Evolutionary conservation across 2,888 invertebrate genomes (phyloP).

Genomic region (Acrobasis consociella): DNA sequence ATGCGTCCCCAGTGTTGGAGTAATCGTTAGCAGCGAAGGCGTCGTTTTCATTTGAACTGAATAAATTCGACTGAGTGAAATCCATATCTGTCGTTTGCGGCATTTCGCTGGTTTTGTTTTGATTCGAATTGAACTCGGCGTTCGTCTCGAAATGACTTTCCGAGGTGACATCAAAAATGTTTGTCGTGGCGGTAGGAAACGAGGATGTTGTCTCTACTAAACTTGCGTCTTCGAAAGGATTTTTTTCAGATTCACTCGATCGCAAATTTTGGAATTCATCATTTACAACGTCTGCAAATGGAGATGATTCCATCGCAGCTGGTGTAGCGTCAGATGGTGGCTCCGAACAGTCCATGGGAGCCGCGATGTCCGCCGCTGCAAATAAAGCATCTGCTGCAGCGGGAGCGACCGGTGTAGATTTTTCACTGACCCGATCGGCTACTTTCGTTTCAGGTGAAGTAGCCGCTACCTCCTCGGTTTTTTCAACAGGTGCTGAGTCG

Average conservation of each 20-base stretch:
- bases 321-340: slow-evolving; percentile 41
- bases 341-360: slow-evolving; percentile 70
- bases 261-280: slow-evolving; percentile 40
- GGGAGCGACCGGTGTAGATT: not conserved
- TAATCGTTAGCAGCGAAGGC: slow-evolving; percentile 30
- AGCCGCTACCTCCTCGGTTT: not conserved
- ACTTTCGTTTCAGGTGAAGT: not conserved
- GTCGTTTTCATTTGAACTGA: slow-evolving; percentile 34
- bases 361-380: slow-evolving; percentile 29
- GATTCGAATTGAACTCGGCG: slow-evolving; percentile 34
- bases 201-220: slow-evolving; percentile 34
- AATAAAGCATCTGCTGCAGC: not conserved
- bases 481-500: slow-evolving; percentile 54
- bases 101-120: slow-evolving; percentile 36
- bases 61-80: slow-evolving; percentile 40
- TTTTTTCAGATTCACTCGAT: slow-evolving; percentile 50
- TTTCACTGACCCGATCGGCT: slow-evolving; percentile 8
- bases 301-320: slow-evolving; percentile 52
- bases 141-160: slow-evolving; percentile 42
- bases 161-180: slow-evolving; percentile 49
- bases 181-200: slow-evolving; percentile 37
- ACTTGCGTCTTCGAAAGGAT: slow-evolving; percentile 62
- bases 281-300: slow-evolving; percentile 53
- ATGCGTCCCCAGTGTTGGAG: slow-evolving; percentile 33
- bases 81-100: slow-evolving; percentile 27